Evolutionary conservation across 2,797 vertebrate genomes (phyloP).

Genomic region (Masticophis lateralis): DNA sequence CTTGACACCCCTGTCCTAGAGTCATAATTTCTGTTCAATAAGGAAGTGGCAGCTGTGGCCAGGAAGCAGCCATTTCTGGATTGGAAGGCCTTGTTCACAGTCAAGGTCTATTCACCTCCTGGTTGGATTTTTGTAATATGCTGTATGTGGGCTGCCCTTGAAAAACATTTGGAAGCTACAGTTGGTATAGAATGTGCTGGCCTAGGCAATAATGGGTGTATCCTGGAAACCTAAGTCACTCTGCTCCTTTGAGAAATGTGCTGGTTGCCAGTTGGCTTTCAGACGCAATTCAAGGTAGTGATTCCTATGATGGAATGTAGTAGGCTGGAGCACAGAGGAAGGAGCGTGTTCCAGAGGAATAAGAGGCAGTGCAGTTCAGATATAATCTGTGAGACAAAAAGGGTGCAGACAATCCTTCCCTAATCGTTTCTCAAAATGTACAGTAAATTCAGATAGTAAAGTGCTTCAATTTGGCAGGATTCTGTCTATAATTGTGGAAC

Average conservation of each 20-base stretch:
- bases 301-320: background rate
- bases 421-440: background rate
- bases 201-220: background rate
- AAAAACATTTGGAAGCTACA: background rate
- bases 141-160: background rate
- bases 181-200: background rate
- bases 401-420: background rate
- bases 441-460: background rate
- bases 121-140: background rate
- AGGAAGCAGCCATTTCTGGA: background rate
- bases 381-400: background rate
- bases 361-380: background rate
- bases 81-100: background rate
- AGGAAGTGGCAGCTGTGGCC: background rate
- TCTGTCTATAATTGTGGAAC: background rate
- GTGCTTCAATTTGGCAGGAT: background rate
- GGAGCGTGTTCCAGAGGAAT: background rate
- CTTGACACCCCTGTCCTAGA: background rate
- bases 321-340: background rate
- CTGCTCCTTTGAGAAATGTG: background rate
- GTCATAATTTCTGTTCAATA: background rate
- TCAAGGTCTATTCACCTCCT: background rate
- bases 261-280: background rate
- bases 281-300: background rate
- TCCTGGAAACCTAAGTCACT: background rate